phyloP scores from a whole-genome alignment of 2,113 vertebrate genomes.

The Pelodiscus sinensis region DNA sequence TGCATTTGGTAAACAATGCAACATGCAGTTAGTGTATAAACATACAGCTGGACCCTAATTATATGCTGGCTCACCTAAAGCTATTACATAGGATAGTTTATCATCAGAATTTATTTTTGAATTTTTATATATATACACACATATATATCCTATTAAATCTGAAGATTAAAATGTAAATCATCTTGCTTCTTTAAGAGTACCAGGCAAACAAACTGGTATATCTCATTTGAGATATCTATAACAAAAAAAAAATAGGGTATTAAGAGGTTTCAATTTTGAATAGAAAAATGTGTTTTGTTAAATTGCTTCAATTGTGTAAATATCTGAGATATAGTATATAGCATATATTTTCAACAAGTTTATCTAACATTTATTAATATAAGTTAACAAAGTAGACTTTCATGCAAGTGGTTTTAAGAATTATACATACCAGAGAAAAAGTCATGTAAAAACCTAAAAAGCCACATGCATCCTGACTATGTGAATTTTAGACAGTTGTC shows the following conservation, averaged over 20 bases:
- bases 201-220: background rate
- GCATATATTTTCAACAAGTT: background rate
- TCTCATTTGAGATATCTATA: background rate
- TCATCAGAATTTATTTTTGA: background rate
- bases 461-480: constrained; percentile 81
- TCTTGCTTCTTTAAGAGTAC: background rate
- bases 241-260: background rate
- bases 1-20: constrained; percentile 40
- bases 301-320: background rate
- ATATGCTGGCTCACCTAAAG: constrained; percentile 25
- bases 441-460: constrained; percentile 77
- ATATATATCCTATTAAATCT: background rate
- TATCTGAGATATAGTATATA: background rate
- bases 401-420: constrained; percentile 27
- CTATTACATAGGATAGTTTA: background rate
- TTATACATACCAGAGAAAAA: constrained; percentile 77
- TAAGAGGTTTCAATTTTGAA: background rate
- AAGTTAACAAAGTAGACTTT: constrained; percentile 20
- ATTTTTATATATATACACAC: background rate
- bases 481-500: constrained; percentile 76
- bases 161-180: constrained; percentile 1
- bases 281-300: background rate
- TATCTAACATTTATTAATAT: background rate
- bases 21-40: constrained; percentile 12
- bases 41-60: constrained; percentile 12